Conservation (phyloP, 2,888 invertebrate species). For the Sinodicranocentrus sp. region DNA sequence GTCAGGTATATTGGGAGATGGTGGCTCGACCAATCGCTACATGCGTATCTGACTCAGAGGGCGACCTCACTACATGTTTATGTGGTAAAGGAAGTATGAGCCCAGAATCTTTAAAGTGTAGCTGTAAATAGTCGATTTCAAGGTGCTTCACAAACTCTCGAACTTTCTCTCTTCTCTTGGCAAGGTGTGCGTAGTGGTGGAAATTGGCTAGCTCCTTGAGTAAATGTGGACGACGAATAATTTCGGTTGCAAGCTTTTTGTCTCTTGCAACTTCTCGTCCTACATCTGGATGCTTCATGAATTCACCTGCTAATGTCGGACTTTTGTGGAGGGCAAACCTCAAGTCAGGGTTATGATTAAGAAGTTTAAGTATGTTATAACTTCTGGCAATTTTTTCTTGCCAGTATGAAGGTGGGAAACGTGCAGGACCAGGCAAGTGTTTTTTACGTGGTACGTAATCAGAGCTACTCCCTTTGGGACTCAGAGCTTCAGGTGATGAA, state of each 20-base stretch:
- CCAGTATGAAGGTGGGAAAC: constrained; percentile 51
- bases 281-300: constrained; percentile 60
- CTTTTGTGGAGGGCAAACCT: constrained; percentile 32
- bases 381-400: constrained; percentile 46
- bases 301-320: constrained; percentile 33
- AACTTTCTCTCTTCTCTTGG: constrained; percentile 30
- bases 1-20: constrained; percentile 22
- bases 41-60: constrained; percentile 18
- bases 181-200: constrained; percentile 35
- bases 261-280: constrained; percentile 50
- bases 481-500: no score
- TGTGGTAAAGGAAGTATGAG: constrained; percentile 11
- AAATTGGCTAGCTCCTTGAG: constrained; percentile 52
- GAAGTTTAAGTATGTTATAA: constrained; percentile 13
- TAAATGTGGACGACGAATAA: constrained; percentile 48
- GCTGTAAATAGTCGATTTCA: constrained; percentile 23
- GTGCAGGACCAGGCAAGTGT: not conserved
- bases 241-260: constrained; percentile 47
- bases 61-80: not conserved
- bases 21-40: constrained; percentile 43
- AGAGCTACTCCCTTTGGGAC: not conserved
- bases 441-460: no score
- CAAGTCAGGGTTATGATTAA: constrained; percentile 33
- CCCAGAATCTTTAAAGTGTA: constrained; percentile 27
- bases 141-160: constrained; percentile 27